Conservation (phyloP, 2,888 invertebrate species). For the Ormyrus pomaceus region DNA sequence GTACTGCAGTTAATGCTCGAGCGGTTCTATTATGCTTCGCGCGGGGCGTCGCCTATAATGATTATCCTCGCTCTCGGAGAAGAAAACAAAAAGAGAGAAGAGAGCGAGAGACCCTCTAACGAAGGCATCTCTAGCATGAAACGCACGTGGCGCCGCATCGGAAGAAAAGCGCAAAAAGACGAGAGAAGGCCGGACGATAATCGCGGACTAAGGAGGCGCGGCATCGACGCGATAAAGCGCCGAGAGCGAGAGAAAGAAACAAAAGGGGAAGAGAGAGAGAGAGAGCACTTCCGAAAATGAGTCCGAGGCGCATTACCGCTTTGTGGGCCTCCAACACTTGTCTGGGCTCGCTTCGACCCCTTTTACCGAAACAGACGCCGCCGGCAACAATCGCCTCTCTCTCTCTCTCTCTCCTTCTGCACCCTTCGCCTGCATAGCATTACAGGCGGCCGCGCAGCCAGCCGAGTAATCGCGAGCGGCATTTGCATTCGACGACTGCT, state of each 20-base stretch:
- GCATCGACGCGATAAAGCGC: background rate
- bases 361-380: background rate
- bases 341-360: too few species aligned
- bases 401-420: background rate
- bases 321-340: background rate
- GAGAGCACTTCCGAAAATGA: constrained; percentile 51
- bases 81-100: too few species aligned
- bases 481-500: constrained; percentile 14
- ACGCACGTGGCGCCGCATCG: too few species aligned
- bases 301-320: constrained; percentile 17
- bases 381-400: constrained; percentile 26
- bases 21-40: too few species aligned
- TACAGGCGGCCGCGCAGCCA: background rate
- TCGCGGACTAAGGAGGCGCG: too few species aligned
- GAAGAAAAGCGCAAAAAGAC: too few species aligned
- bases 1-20: too few species aligned
- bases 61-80: too few species aligned
- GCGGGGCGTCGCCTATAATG: too few species aligned
- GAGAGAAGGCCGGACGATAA: too few species aligned
- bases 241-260: background rate
- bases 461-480: constrained; percentile 12
- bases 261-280: background rate
- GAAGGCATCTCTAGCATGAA: too few species aligned
- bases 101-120: too few species aligned
- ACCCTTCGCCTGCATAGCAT: background rate